Evolutionary conservation across 2,113 vertebrate genomes (phyloP), one percentile per base, ranked within the genome.

Genomic region (Phyllopteryx taeniolatus): DNA sequence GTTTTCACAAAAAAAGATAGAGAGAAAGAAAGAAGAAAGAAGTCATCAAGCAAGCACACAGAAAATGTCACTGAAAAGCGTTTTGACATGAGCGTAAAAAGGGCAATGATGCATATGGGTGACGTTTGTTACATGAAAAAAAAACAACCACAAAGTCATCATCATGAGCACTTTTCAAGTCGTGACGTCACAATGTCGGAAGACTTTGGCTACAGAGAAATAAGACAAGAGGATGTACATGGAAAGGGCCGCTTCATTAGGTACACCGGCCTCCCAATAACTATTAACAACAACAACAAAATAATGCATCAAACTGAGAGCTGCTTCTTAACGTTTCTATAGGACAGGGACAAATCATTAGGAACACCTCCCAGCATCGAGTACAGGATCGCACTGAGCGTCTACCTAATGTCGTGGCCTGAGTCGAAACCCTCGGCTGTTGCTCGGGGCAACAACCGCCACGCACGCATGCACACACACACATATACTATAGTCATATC

Each of bases 191-290:
- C 73, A 79, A 80, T 72, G 85, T 89, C 77, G 64, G 81, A 82
- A 85, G 79, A 79, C 22, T 66, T 84, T 68, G 86, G 86, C 89
- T 88, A 87, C 88, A 85, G 76, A 86, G 80, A 80, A 84, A 89
- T 71, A 83, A 86, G 81, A 76, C 77, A 80, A 70, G 64, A 81
- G 69, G 69, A 74, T 59, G 70, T n/a, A 46, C 63, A 73, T 20
- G 70, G 80, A 88, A 87, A 85, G 49, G 70, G 68, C 49, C 59
- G 76, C 72, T 85, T 72, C 81, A 85, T 59, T 59, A 27, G 56
- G 56, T 59, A 14, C 27, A 11, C 57, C 27, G 10, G 12, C 46
- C 3, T 14, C 46, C 12, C 57, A 4, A 14, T 6, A 31, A 12
- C 13, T 31, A 33, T 1, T 14, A 33, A 33, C 6, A 60, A 60